Conservation (phyloP, 2,113 vertebrate species). For the Cyanoliseus patagonus region DNA sequence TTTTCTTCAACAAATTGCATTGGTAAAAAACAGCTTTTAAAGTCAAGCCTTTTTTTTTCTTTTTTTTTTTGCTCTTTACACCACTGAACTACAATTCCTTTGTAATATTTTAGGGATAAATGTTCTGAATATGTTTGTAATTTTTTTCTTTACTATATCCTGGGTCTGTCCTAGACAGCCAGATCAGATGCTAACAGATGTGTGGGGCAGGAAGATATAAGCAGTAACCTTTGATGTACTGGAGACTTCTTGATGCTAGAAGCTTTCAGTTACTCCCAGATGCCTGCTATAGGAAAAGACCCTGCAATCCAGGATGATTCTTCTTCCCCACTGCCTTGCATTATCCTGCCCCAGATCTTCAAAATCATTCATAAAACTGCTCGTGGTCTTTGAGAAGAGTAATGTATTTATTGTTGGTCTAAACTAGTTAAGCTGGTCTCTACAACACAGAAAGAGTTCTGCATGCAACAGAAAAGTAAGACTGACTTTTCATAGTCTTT, state of each 20-base stretch:
- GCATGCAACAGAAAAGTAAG: background rate
- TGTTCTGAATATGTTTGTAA: background rate
- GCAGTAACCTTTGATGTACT: background rate
- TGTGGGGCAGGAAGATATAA: background rate
- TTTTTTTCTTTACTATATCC: background rate
- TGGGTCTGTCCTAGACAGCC: background rate
- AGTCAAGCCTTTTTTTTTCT: background rate
- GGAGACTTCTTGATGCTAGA: background rate
- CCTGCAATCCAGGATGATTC: background rate
- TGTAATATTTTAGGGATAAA: background rate
- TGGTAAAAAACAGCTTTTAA: background rate
- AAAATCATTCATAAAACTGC: background rate
- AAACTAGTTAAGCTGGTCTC: background rate
- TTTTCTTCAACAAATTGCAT: slow-evolving; percentile 7
- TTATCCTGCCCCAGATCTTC: background rate
- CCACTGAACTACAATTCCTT: background rate
- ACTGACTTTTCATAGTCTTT: background rate
- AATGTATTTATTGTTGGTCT: background rate
- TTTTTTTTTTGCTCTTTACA: background rate
- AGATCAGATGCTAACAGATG: background rate
- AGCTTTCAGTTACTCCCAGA: background rate
- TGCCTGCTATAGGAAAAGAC: background rate
- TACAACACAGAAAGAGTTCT: background rate
- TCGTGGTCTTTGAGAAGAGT: background rate
- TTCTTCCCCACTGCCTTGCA: background rate